Conservation (phyloP, 2,888 invertebrate species). For the Caenorhabditis macrosperma region DNA sequence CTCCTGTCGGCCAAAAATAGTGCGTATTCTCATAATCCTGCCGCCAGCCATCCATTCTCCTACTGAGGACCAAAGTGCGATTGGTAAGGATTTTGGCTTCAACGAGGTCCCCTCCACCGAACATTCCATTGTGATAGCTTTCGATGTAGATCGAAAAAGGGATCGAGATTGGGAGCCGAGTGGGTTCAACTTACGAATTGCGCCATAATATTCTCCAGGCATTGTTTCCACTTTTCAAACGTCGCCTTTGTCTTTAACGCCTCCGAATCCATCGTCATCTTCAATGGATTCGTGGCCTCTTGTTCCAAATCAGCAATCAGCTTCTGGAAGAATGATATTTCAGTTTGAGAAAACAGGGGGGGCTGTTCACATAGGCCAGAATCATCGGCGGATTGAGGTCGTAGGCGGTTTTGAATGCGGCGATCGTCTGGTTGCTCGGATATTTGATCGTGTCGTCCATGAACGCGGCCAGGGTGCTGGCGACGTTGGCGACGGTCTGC, state of each 20-base stretch:
- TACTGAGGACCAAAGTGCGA: too few relatives aligned
- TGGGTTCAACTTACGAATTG: too few relatives aligned
- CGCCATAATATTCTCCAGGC: too few relatives aligned
- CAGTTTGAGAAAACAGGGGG: not conserved
- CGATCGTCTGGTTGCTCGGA: not conserved
- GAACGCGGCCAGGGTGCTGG: not conserved
- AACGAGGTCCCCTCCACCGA: too few relatives aligned
- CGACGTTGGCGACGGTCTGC: not conserved
- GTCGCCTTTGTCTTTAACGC: not conserved
- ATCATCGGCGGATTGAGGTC: not conserved
- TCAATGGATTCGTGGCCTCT: conserved; percentile 3
- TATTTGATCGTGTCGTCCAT: not conserved
- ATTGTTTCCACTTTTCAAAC: not conserved
- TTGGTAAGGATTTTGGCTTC: too few relatives aligned
- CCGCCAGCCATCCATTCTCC: too few relatives aligned
- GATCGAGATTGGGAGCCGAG: too few relatives aligned
- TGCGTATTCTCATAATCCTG: too few relatives aligned
- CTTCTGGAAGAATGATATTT: not conserved
- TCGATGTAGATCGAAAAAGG: too few relatives aligned
- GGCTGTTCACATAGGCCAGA: conserved; percentile 1
- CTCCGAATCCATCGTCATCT: conserved; percentile 10
- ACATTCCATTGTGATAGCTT: too few relatives aligned
- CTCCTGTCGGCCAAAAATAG: too few relatives aligned
- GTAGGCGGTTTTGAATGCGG: not conserved
- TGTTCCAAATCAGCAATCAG: not conserved